phyloP scores from a whole-genome alignment of 1,140 invertebrate genomes.

The Oncopodura yosiiana region DNA sequence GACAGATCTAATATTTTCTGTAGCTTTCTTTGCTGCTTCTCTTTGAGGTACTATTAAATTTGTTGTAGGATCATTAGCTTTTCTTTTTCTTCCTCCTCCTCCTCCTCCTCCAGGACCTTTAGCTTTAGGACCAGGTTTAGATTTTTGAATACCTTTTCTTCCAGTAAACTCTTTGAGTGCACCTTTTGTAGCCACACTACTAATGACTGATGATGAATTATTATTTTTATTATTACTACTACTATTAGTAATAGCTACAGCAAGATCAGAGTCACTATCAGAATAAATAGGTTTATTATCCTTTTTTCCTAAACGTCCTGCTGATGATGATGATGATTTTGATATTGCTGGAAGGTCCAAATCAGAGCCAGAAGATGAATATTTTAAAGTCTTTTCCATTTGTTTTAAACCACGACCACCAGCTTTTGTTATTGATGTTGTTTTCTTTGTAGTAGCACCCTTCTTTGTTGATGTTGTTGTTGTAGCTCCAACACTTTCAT shows the following conservation, averaged over 20 bases:
- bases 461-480: constrained; percentile 41
- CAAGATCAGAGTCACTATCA: constrained; percentile 53
- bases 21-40: constrained; percentile 80
- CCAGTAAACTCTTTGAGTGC: constrained; percentile 67
- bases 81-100: constrained; percentile 46
- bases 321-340: background rate
- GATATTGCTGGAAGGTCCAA: constrained; percentile 20
- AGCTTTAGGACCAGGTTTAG: constrained; percentile 7
- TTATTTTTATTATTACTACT: constrained; percentile 46
- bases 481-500: constrained; percentile 32
- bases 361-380: constrained; percentile 30
- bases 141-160: constrained; percentile 19
- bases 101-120: constrained; percentile 36
- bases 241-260: constrained; percentile 38
- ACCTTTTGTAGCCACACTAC: constrained; percentile 57
- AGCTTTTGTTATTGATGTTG: constrained; percentile 54
- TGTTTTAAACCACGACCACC: constrained; percentile 20
- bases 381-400: constrained; percentile 21
- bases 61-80: constrained; percentile 45
- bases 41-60: constrained; percentile 80
- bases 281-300: constrained; percentile 53
- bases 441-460: constrained; percentile 46
- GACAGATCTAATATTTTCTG: constrained; percentile 60
- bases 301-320: constrained; percentile 3
- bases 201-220: constrained; percentile 38